Percentiles rank a stretch among this genome's conserved stretches.
These are phyloP conservation scores for Carlito syrichta DNA, from an alignment of 2,113 vertebrate genomes.

Conservation along the genomic window DNA sequence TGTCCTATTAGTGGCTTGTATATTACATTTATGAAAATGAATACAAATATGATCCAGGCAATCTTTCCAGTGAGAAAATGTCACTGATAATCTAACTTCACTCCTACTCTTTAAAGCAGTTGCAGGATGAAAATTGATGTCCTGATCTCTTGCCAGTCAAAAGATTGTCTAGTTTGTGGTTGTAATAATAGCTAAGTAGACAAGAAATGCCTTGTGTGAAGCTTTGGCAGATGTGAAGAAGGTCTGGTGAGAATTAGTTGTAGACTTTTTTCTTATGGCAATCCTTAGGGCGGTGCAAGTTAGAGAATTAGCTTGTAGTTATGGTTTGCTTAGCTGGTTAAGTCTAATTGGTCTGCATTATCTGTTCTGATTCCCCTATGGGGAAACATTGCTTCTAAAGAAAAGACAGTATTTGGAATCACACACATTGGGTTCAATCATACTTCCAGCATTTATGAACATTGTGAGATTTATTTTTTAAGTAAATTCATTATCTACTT, in stretches of 20 bases:
- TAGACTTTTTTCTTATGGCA: background rate
- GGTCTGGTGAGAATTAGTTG: background rate
- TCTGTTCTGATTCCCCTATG: background rate
- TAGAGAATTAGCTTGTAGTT: background rate
- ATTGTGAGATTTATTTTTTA: background rate
- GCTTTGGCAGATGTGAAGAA: background rate
- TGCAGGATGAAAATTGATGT: background rate
- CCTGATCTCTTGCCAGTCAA: conserved; percentile 41
- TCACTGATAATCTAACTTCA: conserved; percentile 61
- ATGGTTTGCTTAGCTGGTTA: background rate
- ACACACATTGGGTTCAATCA: background rate
- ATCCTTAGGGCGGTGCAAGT: background rate
- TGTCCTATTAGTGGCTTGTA: conserved; percentile 84
- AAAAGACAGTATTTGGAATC: background rate
- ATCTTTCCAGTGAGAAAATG: conserved; percentile 69
- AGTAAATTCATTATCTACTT: background rate
- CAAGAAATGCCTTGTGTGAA: background rate
- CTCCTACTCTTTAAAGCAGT: conserved; percentile 57
- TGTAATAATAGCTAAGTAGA: conserved; percentile 38
- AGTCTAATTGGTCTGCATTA: background rate
- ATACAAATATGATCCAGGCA: conserved; percentile 82
- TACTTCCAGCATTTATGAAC: background rate
- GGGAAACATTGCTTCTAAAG: background rate
- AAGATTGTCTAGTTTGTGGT: conserved; percentile 27
- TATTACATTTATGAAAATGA: conserved; percentile 84